phyloP scores from a whole-genome alignment of 2,888 invertebrate genomes.

The Volucella zonaria region DNA sequence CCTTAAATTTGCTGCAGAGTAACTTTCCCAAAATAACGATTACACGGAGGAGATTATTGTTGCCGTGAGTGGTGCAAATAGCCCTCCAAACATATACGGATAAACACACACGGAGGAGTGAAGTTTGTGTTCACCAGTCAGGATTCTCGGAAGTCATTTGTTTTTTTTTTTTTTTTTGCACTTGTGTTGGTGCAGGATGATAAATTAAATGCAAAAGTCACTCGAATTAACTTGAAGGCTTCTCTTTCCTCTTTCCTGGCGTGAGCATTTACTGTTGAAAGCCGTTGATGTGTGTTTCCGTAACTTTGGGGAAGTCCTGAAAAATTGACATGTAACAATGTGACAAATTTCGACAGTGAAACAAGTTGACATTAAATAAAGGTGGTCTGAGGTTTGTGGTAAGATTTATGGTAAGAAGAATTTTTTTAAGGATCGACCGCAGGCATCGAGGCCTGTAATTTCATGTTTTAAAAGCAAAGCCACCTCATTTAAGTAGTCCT shows the following conservation, averaged over 20 bases:
- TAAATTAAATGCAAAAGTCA: constrained; percentile 35
- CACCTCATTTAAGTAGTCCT: too few relatives aligned
- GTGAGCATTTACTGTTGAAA: neutral
- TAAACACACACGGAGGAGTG: constrained; percentile 15
- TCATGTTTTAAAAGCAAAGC: too few relatives aligned
- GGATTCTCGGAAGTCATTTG: constrained; percentile 25
- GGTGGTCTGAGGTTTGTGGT: too few relatives aligned
- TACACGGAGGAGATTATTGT: constrained; percentile 54
- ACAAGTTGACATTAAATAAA: too few relatives aligned
- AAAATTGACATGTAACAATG: too few relatives aligned
- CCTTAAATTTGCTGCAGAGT: constrained; percentile 50
- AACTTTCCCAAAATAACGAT: constrained; percentile 58
- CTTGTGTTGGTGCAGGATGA: constrained; percentile 32
- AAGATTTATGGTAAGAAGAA: too few relatives aligned
- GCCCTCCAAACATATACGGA: constrained; percentile 46
- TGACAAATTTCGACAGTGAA: too few relatives aligned
- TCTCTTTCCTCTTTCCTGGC: neutral
- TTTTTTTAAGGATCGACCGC: too few relatives aligned
- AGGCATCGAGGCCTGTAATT: too few relatives aligned
- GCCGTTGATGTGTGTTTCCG: too few relatives aligned
- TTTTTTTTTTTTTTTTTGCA: constrained; percentile 25
- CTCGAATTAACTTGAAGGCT: constrained; percentile 21
- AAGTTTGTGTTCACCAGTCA: neutral
- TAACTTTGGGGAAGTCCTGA: too few relatives aligned
- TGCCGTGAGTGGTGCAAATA: constrained; percentile 51